These are phyloP conservation scores for Corythoichthys intestinalis DNA, from an alignment of 2,113 vertebrate genomes.

Conservation along the genomic window DNA sequence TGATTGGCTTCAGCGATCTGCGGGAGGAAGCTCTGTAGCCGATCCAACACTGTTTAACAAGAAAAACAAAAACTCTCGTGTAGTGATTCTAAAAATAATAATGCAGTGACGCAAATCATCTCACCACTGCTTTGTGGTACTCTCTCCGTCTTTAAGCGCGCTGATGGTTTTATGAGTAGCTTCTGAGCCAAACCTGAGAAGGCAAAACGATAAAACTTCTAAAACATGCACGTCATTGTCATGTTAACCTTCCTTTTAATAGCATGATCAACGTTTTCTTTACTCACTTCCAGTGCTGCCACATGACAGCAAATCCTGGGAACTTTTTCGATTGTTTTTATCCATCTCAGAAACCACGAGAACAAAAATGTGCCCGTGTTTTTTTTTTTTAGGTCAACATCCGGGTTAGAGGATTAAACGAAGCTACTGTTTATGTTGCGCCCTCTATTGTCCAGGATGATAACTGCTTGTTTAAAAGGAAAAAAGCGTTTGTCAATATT, in stretches of 20 bases:
- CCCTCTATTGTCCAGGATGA: constrained; percentile 39
- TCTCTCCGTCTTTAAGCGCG: constrained; percentile 72
- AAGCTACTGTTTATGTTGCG: neutral
- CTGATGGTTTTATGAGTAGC: constrained; percentile 76
- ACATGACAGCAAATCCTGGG: constrained; percentile 67
- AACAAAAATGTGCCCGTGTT: constrained; percentile 12
- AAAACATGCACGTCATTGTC: neutral
- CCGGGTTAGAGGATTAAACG: constrained; percentile 9
- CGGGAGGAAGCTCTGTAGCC: constrained; percentile 85
- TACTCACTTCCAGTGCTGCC: constrained; percentile 64
- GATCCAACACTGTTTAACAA: constrained; percentile 75
- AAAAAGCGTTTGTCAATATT: neutral
- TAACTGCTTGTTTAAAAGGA: accelerated
- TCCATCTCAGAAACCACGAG: constrained; percentile 43
- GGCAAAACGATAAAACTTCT: neutral
- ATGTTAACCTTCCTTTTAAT: neutral
- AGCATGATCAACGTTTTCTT: neutral
- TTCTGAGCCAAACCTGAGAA: constrained; percentile 78
- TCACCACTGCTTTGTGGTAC: constrained; percentile 82
- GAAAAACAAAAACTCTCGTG: neutral
- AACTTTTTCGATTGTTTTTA: constrained; percentile 42
- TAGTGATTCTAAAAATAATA: too few relatives aligned
- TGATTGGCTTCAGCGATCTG: constrained; percentile 87
- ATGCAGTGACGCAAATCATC: constrained; percentile 21
- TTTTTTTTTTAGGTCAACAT: neutral